Conservation (phyloP, 2,797 vertebrate species). For the Hozukius guyotensis region DNA sequence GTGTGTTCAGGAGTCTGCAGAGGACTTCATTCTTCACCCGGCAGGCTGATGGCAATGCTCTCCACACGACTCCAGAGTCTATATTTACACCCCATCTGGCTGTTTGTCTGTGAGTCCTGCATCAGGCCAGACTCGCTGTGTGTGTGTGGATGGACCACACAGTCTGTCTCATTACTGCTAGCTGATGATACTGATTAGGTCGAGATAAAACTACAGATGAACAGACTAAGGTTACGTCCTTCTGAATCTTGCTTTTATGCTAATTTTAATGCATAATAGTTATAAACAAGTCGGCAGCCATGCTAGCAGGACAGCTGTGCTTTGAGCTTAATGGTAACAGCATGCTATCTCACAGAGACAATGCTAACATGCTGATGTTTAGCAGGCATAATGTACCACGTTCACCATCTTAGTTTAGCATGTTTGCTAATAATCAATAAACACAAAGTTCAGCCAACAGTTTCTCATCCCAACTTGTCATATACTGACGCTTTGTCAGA, state of each 20-base stretch:
- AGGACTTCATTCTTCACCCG: constrained; percentile 85
- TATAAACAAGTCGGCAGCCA: not conserved
- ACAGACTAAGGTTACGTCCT: constrained; percentile 42
- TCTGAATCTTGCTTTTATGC: constrained; percentile 27
- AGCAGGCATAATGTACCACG: not conserved
- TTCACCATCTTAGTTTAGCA: not conserved
- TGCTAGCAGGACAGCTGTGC: not conserved
- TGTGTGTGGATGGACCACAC: not conserved
- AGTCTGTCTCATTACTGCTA: constrained; percentile 43
- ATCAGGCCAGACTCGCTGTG: constrained; percentile 57
- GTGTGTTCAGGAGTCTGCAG: constrained; percentile 68
- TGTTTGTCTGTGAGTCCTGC: constrained; percentile 77
- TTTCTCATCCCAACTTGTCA: too few relatives aligned
- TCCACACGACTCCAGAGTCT: constrained; percentile 81
- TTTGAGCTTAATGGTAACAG: constrained; percentile 6
- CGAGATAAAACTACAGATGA: constrained; percentile 40
- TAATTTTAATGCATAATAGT: constrained; percentile 10
- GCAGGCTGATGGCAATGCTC: constrained; percentile 83
- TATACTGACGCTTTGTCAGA: too few relatives aligned
- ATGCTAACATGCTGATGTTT: not conserved
- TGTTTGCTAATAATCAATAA: not conserved
- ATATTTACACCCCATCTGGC: constrained; percentile 87
- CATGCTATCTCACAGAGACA: not conserved
- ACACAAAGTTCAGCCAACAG: not conserved
- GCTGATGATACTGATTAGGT: constrained; percentile 51